Conservation (phyloP, 2,888 invertebrate genomes). For the Altica lythri region DNA sequence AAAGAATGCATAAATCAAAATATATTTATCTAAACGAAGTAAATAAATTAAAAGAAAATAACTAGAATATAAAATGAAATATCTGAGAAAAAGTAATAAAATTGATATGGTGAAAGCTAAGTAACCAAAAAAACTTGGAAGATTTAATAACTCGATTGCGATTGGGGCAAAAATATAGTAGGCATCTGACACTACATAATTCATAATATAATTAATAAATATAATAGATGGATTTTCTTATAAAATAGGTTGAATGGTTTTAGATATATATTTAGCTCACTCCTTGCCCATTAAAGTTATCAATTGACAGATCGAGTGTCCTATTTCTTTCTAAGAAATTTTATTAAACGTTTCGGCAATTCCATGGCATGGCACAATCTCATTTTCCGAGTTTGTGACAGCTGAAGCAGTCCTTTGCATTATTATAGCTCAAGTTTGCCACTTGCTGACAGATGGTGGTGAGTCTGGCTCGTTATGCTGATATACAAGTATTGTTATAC, state of each 20-base stretch:
- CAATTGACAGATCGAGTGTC: slow-evolving; percentile 14
- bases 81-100: too few relatives aligned
- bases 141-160: too few relatives aligned
- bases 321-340: slow-evolving; percentile 10
- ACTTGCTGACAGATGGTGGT: slow-evolving; percentile 32
- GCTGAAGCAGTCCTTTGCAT: slow-evolving; percentile 26
- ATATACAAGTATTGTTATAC: slow-evolving; percentile 33
- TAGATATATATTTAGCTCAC: neutral
- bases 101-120: too few relatives aligned
- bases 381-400: slow-evolving; percentile 26
- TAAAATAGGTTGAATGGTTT: neutral
- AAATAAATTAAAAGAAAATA: too few relatives aligned
- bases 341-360: slow-evolving; percentile 23
- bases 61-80: too few relatives aligned
- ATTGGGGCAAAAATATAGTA: too few relatives aligned
- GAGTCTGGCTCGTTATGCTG: slow-evolving; percentile 27
- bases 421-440: slow-evolving; percentile 31
- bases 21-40: too few relatives aligned
- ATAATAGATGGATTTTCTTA: neutral
- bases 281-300: slow-evolving; percentile 7
- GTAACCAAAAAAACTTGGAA: too few relatives aligned
- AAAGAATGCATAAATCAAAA: too few relatives aligned
- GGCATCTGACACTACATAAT: too few relatives aligned
- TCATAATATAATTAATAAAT: too few relatives aligned
- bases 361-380: slow-evolving; percentile 17